Evolutionary conservation across 2,888 invertebrate genomes (phyloP), one percentile per base, ranked within the genome.

Genomic region (Trissonchulus latispiculum): DNA sequence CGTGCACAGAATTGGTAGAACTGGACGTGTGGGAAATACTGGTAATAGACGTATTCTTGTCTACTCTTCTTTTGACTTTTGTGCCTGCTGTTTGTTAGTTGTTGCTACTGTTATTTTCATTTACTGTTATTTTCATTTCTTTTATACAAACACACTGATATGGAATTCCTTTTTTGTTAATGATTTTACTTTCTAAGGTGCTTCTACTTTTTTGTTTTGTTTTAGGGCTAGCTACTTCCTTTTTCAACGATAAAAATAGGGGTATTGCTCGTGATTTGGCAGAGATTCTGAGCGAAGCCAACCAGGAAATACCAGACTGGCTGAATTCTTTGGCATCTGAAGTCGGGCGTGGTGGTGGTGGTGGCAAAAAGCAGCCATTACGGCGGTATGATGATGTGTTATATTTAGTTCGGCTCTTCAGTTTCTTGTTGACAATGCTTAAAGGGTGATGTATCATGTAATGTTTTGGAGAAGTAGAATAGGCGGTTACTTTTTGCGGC

Each of bases 21-120:
- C 97, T 37, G 97, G 99, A 72, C 92, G 99, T 83, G 97, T 97
- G 90, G 99, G 99, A 77, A 97, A 99, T 87, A 88, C 96, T 77
- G 96, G 89, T 88, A 83, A n/a, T 78, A 82, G 73, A 31, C 23
- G 48, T 75, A 1, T 23, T 62, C 33, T 36, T 15, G n/a, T n/a
- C n/a, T 59, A 59, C 15, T n/a, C 59, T 15, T n/a, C 15, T 59
- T 15, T 59, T 59, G 59, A n/a, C 15, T 15, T 15, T 15, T 59
- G 15, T 59, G 59, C 15, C 59, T 59, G 59, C 59, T 59, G 15
- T 59, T 59, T 59, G 59, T 59, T n/a, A n/a, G n/a, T n/a, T n/a
- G n/a, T n/a, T n/a, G n/a, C n/a, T n/a, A n/a, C n/a, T n/a, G n/a
- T n/a, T n/a, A n/a, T n/a, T n/a, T n/a, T n/a, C n/a, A n/a, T n/a